Evolutionary conservation across 2,888 invertebrate genomes (phyloP).

Genomic region (Perizoma affinitatum): DNA sequence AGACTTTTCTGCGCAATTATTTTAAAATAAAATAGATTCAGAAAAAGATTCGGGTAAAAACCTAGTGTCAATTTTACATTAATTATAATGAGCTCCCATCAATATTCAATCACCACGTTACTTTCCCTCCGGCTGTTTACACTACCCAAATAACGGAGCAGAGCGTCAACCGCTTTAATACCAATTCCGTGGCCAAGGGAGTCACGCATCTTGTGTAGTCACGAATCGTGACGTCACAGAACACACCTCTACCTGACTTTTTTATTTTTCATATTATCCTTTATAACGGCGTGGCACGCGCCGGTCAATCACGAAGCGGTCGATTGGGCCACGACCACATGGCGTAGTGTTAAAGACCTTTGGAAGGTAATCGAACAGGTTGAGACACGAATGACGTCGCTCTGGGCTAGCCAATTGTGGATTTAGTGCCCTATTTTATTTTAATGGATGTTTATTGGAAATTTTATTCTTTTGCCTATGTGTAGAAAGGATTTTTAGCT

Average conservation of each 20-base stretch:
- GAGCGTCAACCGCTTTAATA: slow-evolving; percentile 18
- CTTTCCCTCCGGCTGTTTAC: slow-evolving; percentile 10
- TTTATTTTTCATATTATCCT: slow-evolving; percentile 38
- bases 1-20: too few relatives aligned
- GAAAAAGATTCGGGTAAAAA: too few relatives aligned
- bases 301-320: slow-evolving; percentile 40
- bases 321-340: slow-evolving; percentile 21
- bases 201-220: slow-evolving; percentile 55
- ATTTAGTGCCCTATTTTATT: slow-evolving; percentile 9
- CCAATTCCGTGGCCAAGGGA: slow-evolving; percentile 50
- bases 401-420: slow-evolving; percentile 14
- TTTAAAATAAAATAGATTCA: too few relatives aligned
- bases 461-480: too few relatives aligned
- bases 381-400: slow-evolving; percentile 1
- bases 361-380: slow-evolving; percentile 7
- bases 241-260: slow-evolving; percentile 45
- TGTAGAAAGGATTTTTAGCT: too few relatives aligned
- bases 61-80: not conserved
- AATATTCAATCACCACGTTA: slow-evolving; percentile 1
- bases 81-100: not conserved
- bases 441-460: not conserved
- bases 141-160: slow-evolving; percentile 18
- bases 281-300: slow-evolving; percentile 41
- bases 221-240: slow-evolving; percentile 56
- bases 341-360: slow-evolving; percentile 24